These are phyloP conservation scores for Phalacrocorax brasilianus DNA, from an alignment of 2,113 vertebrate species.

Conservation along the genomic window DNA sequence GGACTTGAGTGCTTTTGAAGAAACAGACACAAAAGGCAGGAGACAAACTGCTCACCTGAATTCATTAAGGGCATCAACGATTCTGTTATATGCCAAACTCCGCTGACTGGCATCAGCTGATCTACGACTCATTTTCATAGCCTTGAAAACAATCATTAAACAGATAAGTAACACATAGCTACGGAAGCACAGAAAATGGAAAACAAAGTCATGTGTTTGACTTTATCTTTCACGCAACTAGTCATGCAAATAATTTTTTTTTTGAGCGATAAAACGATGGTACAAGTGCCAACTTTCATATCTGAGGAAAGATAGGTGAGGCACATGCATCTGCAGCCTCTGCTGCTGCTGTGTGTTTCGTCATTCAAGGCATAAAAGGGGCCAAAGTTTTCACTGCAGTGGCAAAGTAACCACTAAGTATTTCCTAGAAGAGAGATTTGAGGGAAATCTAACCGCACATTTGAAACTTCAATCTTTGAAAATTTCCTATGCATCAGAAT, in stretches of 20 bases:
- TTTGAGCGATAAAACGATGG: not conserved
- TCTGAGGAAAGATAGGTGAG: constrained; percentile 3
- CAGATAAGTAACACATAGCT: constrained; percentile 52
- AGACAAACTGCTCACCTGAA: constrained; percentile 83
- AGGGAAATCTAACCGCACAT: not conserved
- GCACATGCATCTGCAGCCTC: not conserved
- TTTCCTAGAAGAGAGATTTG: not conserved
- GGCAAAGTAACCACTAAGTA: not conserved
- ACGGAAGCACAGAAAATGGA: constrained; percentile 27
- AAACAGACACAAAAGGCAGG: not conserved
- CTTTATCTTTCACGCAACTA: constrained; percentile 21
- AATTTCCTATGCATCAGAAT: not conserved
- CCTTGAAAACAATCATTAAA: constrained; percentile 82
- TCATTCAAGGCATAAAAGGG: constrained; percentile 1
- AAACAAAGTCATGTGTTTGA: constrained; percentile 56
- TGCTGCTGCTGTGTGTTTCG: not conserved
- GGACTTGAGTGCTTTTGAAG: not conserved
- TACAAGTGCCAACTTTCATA: not conserved
- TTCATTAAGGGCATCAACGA: constrained; percentile 96
- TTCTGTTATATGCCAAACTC: constrained; percentile 91
- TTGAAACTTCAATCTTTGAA: not conserved
- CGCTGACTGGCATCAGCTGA: constrained; percentile 93
- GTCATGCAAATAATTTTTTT: constrained; percentile 18
- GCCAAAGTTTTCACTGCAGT: constrained; percentile 16
- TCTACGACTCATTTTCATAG: constrained; percentile 97